phyloP scores from a whole-genome alignment of 2,797 vertebrate species.

The Taenioides sp. region DNA sequence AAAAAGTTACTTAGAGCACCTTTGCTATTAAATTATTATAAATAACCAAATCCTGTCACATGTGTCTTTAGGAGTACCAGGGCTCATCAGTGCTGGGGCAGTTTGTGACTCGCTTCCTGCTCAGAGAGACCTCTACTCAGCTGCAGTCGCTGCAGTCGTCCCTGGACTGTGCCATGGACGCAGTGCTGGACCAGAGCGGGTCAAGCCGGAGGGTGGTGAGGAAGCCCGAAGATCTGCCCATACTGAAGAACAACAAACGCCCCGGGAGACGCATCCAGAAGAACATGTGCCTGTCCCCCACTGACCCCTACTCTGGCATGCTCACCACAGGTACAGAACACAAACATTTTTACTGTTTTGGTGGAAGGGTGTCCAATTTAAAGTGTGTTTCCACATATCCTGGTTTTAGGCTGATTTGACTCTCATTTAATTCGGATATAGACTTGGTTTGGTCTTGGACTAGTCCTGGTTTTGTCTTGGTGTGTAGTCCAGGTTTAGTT shows the following conservation, averaged over 20 bases:
- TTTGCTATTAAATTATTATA: background rate
- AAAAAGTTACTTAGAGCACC: no score
- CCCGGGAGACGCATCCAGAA: conserved; percentile 83
- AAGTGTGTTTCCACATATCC: no score
- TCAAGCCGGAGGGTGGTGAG: conserved; percentile 69
- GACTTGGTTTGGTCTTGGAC: no score
- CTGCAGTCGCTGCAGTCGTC: conserved; percentile 89
- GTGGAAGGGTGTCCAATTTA: no score
- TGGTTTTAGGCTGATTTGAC: no score
- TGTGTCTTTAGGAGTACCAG: conserved; percentile 81
- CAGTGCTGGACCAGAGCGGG: conserved; percentile 83
- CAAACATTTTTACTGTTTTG: no score
- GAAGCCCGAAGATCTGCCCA: conserved; percentile 64
- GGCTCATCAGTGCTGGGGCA: conserved; percentile 87
- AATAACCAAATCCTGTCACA: background rate
- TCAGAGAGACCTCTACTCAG: conserved; percentile 88
- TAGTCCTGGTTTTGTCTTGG: no score
- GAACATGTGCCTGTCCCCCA: conserved; percentile 82
- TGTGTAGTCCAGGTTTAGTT: no score
- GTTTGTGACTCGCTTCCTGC: conserved; percentile 88
- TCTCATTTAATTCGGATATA: no score
- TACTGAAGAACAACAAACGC: conserved; percentile 72
- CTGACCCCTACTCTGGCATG: conserved; percentile 86
- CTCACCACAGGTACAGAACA: conserved; percentile 81
- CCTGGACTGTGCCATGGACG: conserved; percentile 89